Base-by-base conservation (phyloP, 2,113 vertebrate species). In the Pyxicephalus adspersus region DNA sequence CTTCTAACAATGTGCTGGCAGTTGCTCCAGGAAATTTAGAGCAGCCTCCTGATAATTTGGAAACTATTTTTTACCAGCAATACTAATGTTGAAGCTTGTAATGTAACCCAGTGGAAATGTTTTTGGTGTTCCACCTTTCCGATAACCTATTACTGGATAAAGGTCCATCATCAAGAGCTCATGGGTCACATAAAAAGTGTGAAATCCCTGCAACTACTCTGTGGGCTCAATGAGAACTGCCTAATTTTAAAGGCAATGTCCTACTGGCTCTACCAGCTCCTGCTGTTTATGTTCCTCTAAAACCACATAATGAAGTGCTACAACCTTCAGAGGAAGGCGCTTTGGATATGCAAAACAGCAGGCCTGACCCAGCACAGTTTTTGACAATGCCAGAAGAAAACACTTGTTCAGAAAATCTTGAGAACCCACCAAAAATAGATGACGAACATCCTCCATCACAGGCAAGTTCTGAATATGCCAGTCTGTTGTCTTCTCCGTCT, bases 41-140 rank as follows among this genome's bases (percentile, higher is more conserved):
- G 83, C 96, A 97, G 76, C 98, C 96, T 0, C 98, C 97, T 0
- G 98, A 99, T 89, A 98, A 99, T 67, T 89, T 97, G 89, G 98
- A 99, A 88, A 98, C 94, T 20, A 92, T 97, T 78, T n/a, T 95
- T 91, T 75, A 82, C 85, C 68, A 82, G 66, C 57, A 86, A 88
- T 19, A 28, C 86, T 0, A 77, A 90, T 23, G 91, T 91, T 64
- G 88, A 85, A 0, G 15, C 86, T 2, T 72, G 86, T 0, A 0
- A 70, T 3, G 31, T 82, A 0, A 89, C 85, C n/a, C 26, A 38
- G 84, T 29, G 91, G 83, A 17, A 87, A 17, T 0, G 85, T 87
- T 19, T 1, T 70, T 0, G 29, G 65, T 15, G 91, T 87, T 15
- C 70, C 87, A 0, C 79, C 81, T 5, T 45, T 83, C n/a, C 60